A percentile compares a stretch with the other conserved stretches of the same genome.
phyloP scores from a whole-genome alignment of 1,140 invertebrate genomes.

The Euglossa dilemma region DNA sequence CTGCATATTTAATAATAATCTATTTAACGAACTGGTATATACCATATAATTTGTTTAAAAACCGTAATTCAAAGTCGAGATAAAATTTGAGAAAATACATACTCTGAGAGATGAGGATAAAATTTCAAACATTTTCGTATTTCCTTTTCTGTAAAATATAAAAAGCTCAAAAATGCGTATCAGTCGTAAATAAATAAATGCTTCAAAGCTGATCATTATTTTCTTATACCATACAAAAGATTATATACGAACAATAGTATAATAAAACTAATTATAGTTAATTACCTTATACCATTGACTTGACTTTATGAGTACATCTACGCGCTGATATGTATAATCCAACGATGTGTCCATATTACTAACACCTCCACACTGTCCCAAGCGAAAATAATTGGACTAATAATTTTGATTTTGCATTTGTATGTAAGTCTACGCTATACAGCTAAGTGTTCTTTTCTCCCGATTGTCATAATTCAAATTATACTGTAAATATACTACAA shows the following conservation, averaged over 20 bases:
- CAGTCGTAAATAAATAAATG: not conserved
- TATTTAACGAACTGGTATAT: no score
- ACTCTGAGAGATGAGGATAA: no score
- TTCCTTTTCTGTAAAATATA: not conserved
- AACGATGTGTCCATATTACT: not conserved
- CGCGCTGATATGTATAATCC: not conserved
- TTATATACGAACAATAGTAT: conserved; percentile 37
- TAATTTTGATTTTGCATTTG: not conserved
- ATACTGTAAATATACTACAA: no score
- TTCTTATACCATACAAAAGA: conserved; percentile 22
- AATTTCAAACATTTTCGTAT: no score
- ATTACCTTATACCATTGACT: conserved; percentile 44
- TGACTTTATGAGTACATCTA: not conserved
- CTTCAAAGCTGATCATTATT: not conserved
- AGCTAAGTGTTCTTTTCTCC: not conserved
- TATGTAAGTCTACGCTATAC: not conserved
- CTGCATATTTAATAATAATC: no score
- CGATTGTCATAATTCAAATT: no score
- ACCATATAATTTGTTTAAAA: no score
- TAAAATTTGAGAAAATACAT: no score
- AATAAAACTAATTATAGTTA: conserved; percentile 72
- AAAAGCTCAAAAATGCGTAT: not conserved
- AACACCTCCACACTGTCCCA: not conserved
- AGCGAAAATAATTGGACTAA: not conserved
- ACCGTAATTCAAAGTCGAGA: no score